Percentiles rank a stretch among this genome's conserved stretches.
Conservation (phyloP, 2,113 vertebrate species). For the Maccullochella peelii region DNA sequence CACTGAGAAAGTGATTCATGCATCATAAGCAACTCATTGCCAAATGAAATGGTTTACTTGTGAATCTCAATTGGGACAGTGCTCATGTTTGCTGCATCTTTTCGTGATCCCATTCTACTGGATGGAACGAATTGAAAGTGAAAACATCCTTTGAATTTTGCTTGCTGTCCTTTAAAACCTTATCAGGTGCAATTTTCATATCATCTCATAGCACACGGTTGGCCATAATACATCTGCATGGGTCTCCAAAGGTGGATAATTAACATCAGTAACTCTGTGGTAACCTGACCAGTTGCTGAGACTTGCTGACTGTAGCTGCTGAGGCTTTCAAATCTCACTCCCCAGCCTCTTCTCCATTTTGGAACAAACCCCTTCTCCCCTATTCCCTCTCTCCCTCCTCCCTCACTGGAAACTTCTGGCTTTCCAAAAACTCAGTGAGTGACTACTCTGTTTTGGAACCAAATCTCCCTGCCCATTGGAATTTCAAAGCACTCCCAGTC, state of each 20-base stretch:
- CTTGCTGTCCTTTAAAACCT: not conserved
- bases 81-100: constrained; percentile 17
- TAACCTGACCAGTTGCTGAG: constrained; percentile 12
- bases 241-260: constrained; percentile 27
- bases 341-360: constrained; percentile 19
- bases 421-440: constrained; percentile 47
- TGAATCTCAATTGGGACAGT: constrained; percentile 33
- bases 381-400: constrained; percentile 1
- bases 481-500: constrained; percentile 62
- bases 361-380: constrained; percentile 15
- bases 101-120: constrained; percentile 19
- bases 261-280: constrained; percentile 5
- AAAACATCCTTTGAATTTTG: not conserved
- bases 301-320: constrained; percentile 24
- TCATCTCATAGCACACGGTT: not conserved
- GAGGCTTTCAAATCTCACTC: constrained; percentile 30
- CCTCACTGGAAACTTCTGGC: constrained; percentile 43
- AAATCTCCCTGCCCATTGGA: constrained; percentile 53
- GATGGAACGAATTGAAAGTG: not conserved
- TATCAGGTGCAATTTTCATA: constrained; percentile 6
- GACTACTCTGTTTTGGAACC: constrained; percentile 54
- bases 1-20: constrained; percentile 56
- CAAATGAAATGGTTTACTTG: constrained; percentile 56
- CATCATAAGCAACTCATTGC: constrained; percentile 27
- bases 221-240: constrained; percentile 1